Base-by-base conservation (phyloP, 2,888 invertebrate genomes). In the Cephonodes hylas region DNA sequence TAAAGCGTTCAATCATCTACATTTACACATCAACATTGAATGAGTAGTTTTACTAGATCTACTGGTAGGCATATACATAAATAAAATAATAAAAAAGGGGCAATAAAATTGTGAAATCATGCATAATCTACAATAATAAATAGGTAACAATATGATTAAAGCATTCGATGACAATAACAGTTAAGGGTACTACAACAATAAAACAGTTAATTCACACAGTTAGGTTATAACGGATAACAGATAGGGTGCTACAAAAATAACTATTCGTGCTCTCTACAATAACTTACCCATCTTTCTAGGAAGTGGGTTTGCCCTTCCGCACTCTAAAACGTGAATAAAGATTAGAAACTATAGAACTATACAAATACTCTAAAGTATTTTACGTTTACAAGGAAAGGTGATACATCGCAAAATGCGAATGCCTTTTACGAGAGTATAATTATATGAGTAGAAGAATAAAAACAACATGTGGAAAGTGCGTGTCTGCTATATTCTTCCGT, bases 211-310 rank as follows among this genome's bases (percentile, higher is more conserved):
- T 8, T 8, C 10, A n/a, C 38, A 38, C n/a, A n/a, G 38, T 38
- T 38, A 38, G 1, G 1, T 25, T 15, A 48, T n/a, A 27, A 48
- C 3, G 6, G 13, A 53, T 27, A 18, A 8, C 8, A 5, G 18
- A 27, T 3, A 53, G 31, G 7, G 53, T 53, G 53, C 53, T 27
- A 53, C 53, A 53, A 20, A 44, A 27, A 57, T 34, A 15, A 38
- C 38, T 42, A 45, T 44, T 18, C 48, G 71, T 73, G 74, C 72
- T 64, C 73, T 70, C 64, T 66, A 56, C 64, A 64, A 66, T 70
- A 71, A 89, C 90, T 92, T 89, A 91, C 91, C 91, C 77, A 91
- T 79, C 83, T 91, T 92, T 86, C 89, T 89, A 84, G 89, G 89
- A 72, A 89, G 86, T 77, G 85, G 88, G 81, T 93, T 93, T 83